Percentiles rank a stretch among this genome's conserved stretches.
Evolutionary conservation across 1,140 invertebrate genomes (phyloP).

Genomic region (Eupristina koningsbergeri): DNA sequence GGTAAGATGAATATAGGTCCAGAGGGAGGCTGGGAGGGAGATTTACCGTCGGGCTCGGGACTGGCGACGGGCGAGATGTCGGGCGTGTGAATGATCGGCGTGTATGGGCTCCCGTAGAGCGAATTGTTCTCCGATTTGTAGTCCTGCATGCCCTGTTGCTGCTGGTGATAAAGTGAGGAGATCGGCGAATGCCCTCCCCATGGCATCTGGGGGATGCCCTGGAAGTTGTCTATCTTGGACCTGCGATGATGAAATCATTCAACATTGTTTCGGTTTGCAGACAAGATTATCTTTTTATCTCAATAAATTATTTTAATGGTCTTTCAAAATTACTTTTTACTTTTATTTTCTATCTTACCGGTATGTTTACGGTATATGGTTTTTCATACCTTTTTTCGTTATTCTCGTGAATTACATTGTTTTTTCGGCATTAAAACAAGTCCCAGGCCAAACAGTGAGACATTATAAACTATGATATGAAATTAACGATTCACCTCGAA

Average conservation of each 20-base stretch:
- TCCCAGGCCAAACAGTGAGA: no score
- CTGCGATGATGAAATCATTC: slow-evolving; percentile 53
- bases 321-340: neutral
- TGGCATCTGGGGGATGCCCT: slow-evolving; percentile 70
- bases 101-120: slow-evolving; percentile 71
- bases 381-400: neutral
- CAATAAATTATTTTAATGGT: neutral
- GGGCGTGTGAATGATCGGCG: slow-evolving; percentile 71
- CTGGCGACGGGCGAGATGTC: slow-evolving; percentile 71
- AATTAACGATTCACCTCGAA: neutral
- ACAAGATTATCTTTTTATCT: neutral
- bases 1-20: no score
- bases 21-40: neutral
- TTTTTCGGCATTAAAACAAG: neutral
- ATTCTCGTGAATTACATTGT: no score
- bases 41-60: slow-evolving; percentile 72
- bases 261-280: neutral
- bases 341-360: neutral
- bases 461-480: neutral
- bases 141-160: slow-evolving; percentile 68
- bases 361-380: neutral
- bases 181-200: slow-evolving; percentile 72
- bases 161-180: slow-evolving; percentile 71
- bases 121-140: slow-evolving; percentile 73
- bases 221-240: slow-evolving; percentile 72